phyloP scores from a whole-genome alignment of 2,113 vertebrate species.

The Cryptomyrus ogoouensis region DNA sequence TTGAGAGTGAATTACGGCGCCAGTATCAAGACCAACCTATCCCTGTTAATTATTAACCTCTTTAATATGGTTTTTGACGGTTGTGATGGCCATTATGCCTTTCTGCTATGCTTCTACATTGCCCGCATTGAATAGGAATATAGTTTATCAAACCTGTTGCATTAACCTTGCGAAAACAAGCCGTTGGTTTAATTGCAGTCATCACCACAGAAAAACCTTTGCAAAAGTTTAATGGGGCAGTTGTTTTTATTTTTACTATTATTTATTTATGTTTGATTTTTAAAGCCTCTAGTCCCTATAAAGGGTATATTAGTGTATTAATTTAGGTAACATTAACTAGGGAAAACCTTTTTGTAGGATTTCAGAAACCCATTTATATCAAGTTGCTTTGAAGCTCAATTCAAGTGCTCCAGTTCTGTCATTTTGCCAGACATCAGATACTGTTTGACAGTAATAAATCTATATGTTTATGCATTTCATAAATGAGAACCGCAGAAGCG shows the following conservation, averaged over 20 bases:
- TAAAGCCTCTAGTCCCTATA: neutral
- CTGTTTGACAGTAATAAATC: neutral
- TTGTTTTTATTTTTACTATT: neutral
- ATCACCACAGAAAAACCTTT: neutral
- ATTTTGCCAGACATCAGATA: neutral
- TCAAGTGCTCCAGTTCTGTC: neutral
- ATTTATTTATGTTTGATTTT: neutral
- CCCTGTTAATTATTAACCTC: neutral
- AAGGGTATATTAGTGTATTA: neutral
- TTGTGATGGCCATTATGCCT: neutral
- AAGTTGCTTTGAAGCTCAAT: neutral
- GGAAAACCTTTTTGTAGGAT: neutral
- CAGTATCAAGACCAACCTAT: neutral
- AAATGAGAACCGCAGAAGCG: neutral
- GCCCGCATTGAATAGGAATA: neutral
- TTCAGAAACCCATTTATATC: neutral
- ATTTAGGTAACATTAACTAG: neutral
- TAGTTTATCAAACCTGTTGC: neutral
- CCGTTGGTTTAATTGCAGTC: neutral
- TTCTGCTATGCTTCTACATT: neutral
- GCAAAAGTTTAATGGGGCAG: neutral
- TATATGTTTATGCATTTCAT: neutral
- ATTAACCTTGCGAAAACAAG: neutral
- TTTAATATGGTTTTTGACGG: neutral
- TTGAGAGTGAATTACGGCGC: neutral